Evolutionary conservation across 1,140 invertebrate genomes (phyloP).

Genomic region (Andrena cerasifolii): DNA sequence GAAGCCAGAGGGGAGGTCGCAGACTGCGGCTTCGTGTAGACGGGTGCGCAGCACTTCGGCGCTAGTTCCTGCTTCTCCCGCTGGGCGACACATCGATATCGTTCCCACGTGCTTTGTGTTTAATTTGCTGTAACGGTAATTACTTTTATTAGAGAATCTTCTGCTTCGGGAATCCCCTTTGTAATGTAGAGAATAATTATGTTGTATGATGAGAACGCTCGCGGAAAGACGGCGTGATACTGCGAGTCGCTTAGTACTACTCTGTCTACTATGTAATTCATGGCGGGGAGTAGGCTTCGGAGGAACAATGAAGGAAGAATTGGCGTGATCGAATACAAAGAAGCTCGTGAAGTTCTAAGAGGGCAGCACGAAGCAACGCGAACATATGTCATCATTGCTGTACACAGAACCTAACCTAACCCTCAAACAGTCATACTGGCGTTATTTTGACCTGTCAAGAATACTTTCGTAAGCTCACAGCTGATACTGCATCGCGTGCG

Average conservation of each 20-base stretch:
- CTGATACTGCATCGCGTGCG: slow-evolving; percentile 62
- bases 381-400: slow-evolving; percentile 20
- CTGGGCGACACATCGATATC: not conserved
- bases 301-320: slow-evolving; percentile 19
- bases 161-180: too few species aligned
- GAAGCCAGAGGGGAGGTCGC: slow-evolving; percentile 37
- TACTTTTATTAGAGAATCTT: not conserved
- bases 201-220: not conserved
- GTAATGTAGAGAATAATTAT: not conserved
- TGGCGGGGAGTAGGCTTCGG: slow-evolving; percentile 12
- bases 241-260: not conserved
- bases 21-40: slow-evolving; percentile 11
- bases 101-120: not conserved
- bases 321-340: slow-evolving; percentile 25
- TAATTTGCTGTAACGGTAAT: not conserved
- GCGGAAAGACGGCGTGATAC: not conserved
- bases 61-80: not conserved
- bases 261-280: not conserved
- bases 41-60: not conserved
- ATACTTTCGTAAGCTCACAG: slow-evolving; percentile 38
- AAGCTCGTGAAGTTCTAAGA: slow-evolving; percentile 6
- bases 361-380: slow-evolving; percentile 28
- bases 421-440: slow-evolving; percentile 34
- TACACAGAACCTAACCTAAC: slow-evolving; percentile 40
- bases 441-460: slow-evolving; percentile 58